Evolutionary conservation across 2,113 vertebrate species (phyloP), one percentile per base, ranked within the genome.

Genomic region (Pygoscelis antarcticus): DNA sequence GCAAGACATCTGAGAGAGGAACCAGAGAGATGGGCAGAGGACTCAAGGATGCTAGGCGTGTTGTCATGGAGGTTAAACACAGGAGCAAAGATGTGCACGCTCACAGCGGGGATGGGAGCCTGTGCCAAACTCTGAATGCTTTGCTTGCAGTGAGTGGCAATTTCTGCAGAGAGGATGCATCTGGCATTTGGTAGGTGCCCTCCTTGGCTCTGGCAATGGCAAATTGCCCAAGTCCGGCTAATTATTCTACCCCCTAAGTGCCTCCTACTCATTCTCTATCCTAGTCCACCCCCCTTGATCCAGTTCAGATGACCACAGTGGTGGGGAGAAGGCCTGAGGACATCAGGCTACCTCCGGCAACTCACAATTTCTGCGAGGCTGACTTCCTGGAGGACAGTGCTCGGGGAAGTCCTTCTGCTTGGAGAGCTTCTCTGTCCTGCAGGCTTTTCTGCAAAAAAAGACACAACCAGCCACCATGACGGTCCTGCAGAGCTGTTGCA

Each of bases 301-400:
- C 32, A 16, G 12, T 47, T 52, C 54, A 17, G 58, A 49, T 52
- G 55, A 26, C 16, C 49, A 68, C 40, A 42, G 57, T 5, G 13
- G 52, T 11, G 16, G 44, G 32, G 16, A 83, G 22, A 66, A 78
- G 54, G 38, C 21, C 38, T 13, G 42, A 71, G 69, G 23, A 14
- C 26, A 34, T 16, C 13, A 18, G n/a, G 15, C 60, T n/a, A 2
- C 71, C 36, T 58, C 61, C 1, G 5, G 13, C 9, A 9, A 36
- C 70, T 98, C 92, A 98, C 98, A 85, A 95, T 90, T 91, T 98
- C 98, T 29, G 96, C 44, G 5, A 96, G 79, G 69, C 90, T 86
- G 6, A 93, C 74, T 89, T 98, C 98, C 5, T 97, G 96, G 40
- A 97, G 86, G 42, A 69, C 34, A 30, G 81, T 36, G 10, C 96